phyloP scores from a whole-genome alignment of 2,888 invertebrate species.

The Leucophora obtusa region DNA sequence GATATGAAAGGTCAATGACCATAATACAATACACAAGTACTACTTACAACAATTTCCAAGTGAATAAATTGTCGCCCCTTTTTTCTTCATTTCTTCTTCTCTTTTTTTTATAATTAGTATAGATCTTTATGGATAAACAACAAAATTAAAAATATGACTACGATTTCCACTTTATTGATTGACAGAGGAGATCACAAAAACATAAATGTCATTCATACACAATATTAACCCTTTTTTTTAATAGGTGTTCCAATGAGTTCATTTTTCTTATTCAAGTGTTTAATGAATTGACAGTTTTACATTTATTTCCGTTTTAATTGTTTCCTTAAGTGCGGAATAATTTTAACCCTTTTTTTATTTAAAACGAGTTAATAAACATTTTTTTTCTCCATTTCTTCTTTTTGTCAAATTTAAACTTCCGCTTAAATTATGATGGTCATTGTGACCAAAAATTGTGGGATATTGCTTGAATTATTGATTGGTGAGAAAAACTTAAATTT shows the following conservation, averaged over 20 bases:
- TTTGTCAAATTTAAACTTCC: conserved; percentile 33
- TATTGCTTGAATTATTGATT: background rate
- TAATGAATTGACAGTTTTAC: conserved; percentile 54
- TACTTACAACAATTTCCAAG: conserved; percentile 2
- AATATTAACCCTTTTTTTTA: conserved; percentile 17
- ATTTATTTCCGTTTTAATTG: conserved; percentile 39
- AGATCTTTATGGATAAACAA: conserved; percentile 14
- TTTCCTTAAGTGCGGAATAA: conserved; percentile 9
- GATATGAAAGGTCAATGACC: conserved; percentile 7
- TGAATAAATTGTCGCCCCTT: conserved; percentile 8
- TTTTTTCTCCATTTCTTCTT: background rate
- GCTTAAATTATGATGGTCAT: conserved; percentile 30
- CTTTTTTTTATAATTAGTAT: conserved; percentile 15
- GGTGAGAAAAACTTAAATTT: conserved; percentile 27
- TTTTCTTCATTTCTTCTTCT: background rate
- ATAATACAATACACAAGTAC: background rate
- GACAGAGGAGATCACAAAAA: background rate
- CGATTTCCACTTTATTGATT: conserved; percentile 9
- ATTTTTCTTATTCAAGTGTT: conserved; percentile 37
- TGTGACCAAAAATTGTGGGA: background rate
- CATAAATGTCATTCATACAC: background rate
- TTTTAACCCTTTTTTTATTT: conserved; percentile 33
- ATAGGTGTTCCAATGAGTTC: background rate
- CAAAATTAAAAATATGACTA: conserved; percentile 20
- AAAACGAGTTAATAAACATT: background rate